These are phyloP conservation scores for Calliphora vicina DNA, from an alignment of 1,140 invertebrate species.

Conservation along the genomic window DNA sequence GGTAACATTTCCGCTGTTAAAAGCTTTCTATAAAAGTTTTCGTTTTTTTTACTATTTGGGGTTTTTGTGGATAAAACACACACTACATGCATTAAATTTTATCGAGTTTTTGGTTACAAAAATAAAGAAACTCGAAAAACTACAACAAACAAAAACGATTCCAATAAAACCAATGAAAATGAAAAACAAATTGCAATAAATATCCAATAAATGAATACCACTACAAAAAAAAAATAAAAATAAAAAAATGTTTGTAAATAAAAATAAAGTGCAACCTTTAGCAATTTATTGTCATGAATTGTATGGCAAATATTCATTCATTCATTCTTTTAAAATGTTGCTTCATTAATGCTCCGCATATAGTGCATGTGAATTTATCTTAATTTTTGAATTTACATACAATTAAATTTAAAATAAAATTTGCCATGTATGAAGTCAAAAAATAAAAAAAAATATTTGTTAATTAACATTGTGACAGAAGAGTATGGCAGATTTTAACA, in stretches of 20 bases:
- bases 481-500: too few species aligned
- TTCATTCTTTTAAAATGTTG: not conserved
- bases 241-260: not conserved
- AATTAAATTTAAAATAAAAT: too few species aligned
- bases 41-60: not conserved
- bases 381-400: too few species aligned
- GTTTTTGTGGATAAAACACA: not conserved
- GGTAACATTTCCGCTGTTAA: conserved; percentile 31
- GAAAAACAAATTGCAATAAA: not conserved
- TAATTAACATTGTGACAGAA: too few species aligned
- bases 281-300: not conserved
- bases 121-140: not conserved
- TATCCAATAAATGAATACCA: not conserved
- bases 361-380: too few species aligned
- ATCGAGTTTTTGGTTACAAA: not conserved
- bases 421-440: too few species aligned
- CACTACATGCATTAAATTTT: conserved; percentile 5
- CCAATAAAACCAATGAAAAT: not conserved
- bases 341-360: not conserved
- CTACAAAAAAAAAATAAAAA: not conserved
- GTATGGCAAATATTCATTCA: not conserved
- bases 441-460: too few species aligned
- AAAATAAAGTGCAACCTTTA: not conserved
- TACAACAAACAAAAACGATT: not conserved
- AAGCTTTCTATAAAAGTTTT: conserved; percentile 22